phyloP scores from a whole-genome alignment of 1,140 invertebrate genomes.

The Caenorhabditis remanei region DNA sequence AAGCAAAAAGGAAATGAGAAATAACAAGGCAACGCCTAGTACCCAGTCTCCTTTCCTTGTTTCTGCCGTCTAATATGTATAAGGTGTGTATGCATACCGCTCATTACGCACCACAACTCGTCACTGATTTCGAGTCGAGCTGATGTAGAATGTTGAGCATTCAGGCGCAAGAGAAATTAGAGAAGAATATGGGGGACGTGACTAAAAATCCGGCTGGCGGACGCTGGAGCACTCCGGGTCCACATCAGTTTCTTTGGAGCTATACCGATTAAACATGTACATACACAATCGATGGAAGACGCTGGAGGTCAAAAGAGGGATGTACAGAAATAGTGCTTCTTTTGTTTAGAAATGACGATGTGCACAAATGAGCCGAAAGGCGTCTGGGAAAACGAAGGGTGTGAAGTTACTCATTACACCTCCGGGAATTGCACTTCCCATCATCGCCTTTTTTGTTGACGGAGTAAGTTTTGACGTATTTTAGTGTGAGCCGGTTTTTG shows the following conservation, averaged over 20 bases:
- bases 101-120: slow-evolving; percentile 20
- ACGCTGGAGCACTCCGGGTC: background rate
- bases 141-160: background rate
- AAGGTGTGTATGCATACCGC: background rate
- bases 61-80: too few relatives aligned
- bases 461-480: background rate
- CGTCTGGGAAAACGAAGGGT: background rate
- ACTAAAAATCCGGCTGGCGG: background rate
- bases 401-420: slow-evolving; percentile 52
- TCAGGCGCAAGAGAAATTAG: slow-evolving; percentile 6
- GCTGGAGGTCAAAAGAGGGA: background rate
- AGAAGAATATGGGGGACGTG: background rate
- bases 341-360: slow-evolving; percentile 6
- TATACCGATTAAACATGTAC: slow-evolving; percentile 52
- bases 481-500: background rate
- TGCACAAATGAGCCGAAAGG: background rate
- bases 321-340: slow-evolving; percentile 14
- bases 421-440: slow-evolving; percentile 41
- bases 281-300: slow-evolving; percentile 43
- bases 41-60: background rate
- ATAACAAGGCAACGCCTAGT: background rate
- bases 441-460: background rate
- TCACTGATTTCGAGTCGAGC: background rate
- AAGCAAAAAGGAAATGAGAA: slow-evolving; percentile 6
- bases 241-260: slow-evolving; percentile 41